phyloP scores from a whole-genome alignment of 2,888 invertebrate genomes.

The Melanchra persicariae region DNA sequence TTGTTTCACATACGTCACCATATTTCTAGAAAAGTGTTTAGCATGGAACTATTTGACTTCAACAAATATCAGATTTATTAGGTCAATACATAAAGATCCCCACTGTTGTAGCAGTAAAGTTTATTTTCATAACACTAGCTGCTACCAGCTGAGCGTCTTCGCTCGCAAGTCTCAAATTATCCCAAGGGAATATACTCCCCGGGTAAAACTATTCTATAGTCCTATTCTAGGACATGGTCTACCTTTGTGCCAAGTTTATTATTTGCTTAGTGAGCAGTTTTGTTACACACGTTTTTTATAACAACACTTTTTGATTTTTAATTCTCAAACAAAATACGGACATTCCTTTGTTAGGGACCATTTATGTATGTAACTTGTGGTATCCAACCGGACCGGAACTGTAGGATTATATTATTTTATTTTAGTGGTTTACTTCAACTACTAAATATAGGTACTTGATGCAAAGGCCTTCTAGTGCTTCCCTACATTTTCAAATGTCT shows the following conservation, averaged over 20 bases:
- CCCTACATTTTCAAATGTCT: neutral
- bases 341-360: neutral
- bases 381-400: neutral
- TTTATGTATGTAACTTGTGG: neutral
- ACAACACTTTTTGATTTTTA: no score
- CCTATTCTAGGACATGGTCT: no score
- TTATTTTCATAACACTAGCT: no score
- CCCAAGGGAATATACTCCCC: no score
- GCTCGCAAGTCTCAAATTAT: no score
- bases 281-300: no score
- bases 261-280: neutral
- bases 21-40: neutral
- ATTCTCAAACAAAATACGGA: no score
- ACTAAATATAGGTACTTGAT: conserved; percentile 1
- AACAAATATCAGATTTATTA: neutral
- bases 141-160: no score
- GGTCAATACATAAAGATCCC: neutral
- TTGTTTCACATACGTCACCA: neutral
- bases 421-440: neutral
- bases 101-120: no score
- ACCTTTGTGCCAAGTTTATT: no score
- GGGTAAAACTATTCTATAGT: no score
- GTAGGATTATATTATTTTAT: conserved; percentile 15
- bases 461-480: conserved; percentile 19
- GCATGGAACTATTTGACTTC: neutral